Percentiles rank a stretch among this genome's conserved stretches.
Evolutionary conservation across 2,113 vertebrate species (phyloP).

Genomic region (Larimichthys crocea): DNA sequence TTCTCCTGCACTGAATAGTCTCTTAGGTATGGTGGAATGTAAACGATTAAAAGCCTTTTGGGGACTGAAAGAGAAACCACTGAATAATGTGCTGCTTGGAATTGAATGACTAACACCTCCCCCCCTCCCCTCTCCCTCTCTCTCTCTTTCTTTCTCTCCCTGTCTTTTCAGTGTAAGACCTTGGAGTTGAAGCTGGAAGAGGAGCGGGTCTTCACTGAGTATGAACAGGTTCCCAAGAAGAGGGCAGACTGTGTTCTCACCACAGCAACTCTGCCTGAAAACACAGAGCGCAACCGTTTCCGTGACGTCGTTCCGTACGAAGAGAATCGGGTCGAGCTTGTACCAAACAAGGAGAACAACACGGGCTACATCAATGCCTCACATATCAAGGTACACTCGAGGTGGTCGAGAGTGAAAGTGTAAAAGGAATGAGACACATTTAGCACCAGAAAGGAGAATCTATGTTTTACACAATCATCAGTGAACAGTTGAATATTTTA

Average conservation of each 20-base stretch:
- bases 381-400: constrained; percentile 89
- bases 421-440: background rate
- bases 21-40: constrained; percentile 42
- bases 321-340: constrained; percentile 93
- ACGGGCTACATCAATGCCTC: constrained; percentile 96
- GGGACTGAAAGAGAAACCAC: constrained; percentile 44
- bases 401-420: background rate
- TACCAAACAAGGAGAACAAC: constrained; percentile 95
- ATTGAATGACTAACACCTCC: constrained; percentile 25
- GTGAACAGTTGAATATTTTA: no score
- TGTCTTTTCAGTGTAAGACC: constrained; percentile 87
- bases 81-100: constrained; percentile 42
- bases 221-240: constrained; percentile 94
- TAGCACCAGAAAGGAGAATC: background rate
- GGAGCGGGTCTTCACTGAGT: constrained; percentile 94
- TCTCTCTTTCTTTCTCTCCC: background rate
- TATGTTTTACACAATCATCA: no score
- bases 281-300: constrained; percentile 91
- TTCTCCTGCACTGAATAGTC: constrained; percentile 30
- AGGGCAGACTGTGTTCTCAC: constrained; percentile 87
- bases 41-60: constrained; percentile 37
- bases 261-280: constrained; percentile 90
- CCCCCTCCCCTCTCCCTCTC: no score
- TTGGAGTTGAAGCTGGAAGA: constrained; percentile 92
- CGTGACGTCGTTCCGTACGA: constrained; percentile 93